Evolutionary conservation across 2,888 invertebrate species (phyloP).

Genomic region (Sisyra nigra): DNA sequence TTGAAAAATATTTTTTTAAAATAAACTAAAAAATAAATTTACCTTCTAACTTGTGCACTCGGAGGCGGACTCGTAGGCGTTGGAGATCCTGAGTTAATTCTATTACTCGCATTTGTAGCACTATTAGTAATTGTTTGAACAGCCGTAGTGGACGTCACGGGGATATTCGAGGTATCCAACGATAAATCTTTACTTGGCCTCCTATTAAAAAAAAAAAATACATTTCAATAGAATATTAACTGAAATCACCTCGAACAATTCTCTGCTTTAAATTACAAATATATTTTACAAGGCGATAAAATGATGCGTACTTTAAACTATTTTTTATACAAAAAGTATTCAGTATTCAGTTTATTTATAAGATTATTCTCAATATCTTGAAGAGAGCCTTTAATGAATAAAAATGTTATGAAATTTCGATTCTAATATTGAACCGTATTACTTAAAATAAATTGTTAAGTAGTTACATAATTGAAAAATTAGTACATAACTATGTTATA

Average conservation of each 20-base stretch:
- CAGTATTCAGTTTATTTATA: no score
- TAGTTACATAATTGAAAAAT: not conserved
- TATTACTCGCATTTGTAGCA: slow-evolving; percentile 20
- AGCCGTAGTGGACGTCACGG: slow-evolving; percentile 14
- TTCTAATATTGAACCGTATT: not conserved
- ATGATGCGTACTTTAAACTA: not conserved
- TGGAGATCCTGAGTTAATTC: slow-evolving; percentile 18
- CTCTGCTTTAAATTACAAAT: not conserved
- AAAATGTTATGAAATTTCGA: not conserved
- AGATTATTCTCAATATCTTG: not conserved
- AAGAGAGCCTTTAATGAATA: not conserved
- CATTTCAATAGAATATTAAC: not conserved
- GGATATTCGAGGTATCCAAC: slow-evolving; percentile 8
- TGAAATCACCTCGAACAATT: not conserved
- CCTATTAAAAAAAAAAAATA: no score
- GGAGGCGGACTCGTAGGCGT: slow-evolving; percentile 22
- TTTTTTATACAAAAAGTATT: not conserved
- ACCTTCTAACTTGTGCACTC: slow-evolving; percentile 35
- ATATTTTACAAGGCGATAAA: not conserved
- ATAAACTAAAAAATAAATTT: slow-evolving; percentile 9
- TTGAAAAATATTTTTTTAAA: not conserved
- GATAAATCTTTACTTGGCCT: no score
- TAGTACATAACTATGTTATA: not conserved
- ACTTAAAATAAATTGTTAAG: slow-evolving; percentile 1
- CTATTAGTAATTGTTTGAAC: slow-evolving; percentile 16